Conservation (phyloP, 2,888 invertebrate genomes). For the Machimus rusticus region DNA sequence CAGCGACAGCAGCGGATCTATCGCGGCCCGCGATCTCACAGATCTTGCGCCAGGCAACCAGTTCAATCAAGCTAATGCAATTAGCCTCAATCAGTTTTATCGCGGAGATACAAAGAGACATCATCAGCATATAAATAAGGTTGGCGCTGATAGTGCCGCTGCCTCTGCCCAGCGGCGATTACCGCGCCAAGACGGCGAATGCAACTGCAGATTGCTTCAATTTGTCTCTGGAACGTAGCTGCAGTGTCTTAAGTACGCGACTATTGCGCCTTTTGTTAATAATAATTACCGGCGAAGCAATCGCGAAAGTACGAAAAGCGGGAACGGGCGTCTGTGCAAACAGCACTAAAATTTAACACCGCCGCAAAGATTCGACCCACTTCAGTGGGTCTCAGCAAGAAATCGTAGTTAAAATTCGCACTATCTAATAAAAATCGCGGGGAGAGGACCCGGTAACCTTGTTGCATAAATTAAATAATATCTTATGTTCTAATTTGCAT, state of each 20-base stretch:
- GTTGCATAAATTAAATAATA: too few relatives aligned
- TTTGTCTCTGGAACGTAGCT: not conserved
- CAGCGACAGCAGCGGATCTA: not conserved
- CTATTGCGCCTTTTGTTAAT: not conserved
- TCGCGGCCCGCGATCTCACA: not conserved
- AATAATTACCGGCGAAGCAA: not conserved
- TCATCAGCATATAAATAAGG: slow-evolving; percentile 23
- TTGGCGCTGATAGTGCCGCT: not conserved
- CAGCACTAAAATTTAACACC: not conserved
- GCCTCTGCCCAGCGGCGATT: not conserved
- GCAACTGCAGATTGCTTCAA: not conserved
- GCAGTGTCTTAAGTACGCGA: not conserved
- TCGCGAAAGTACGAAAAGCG: not conserved
- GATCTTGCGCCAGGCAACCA: not conserved
- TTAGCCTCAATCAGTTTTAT: slow-evolving; percentile 28
- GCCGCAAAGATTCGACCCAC: not conserved
- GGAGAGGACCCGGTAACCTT: too few relatives aligned
- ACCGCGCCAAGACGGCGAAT: not conserved
- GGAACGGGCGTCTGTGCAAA: not conserved
- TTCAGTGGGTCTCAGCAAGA: not conserved
- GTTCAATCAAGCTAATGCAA: slow-evolving; percentile 27
- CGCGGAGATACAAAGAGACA: not conserved
- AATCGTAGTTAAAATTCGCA: not conserved
- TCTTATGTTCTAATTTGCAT: too few relatives aligned
- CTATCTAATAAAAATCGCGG: not conserved